These are phyloP conservation scores for Anguilla rostrata DNA, from an alignment of 2,113 vertebrate genomes.

Conservation along the genomic window DNA sequence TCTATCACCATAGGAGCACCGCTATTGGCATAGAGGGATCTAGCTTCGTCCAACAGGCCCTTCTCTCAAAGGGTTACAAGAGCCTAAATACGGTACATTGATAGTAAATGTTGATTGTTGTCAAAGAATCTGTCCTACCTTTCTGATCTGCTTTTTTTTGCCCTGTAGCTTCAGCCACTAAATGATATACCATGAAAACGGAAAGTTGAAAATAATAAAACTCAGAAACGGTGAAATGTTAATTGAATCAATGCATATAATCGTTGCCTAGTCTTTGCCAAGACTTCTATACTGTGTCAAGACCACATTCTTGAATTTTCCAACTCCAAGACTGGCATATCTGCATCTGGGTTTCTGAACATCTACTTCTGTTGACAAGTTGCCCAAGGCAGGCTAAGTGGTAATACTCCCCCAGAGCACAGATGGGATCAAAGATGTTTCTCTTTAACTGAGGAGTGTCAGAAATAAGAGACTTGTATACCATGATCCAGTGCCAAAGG, in stretches of 20 bases:
- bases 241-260: conserved; percentile 3
- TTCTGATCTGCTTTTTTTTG: not conserved
- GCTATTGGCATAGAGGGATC: not conserved
- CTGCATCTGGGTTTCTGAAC: not conserved
- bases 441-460: conserved; percentile 7
- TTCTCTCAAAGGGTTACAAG: not conserved
- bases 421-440: not conserved
- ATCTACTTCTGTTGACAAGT: conserved; percentile 17
- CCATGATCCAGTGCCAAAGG: not conserved
- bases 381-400: conserved; percentile 9
- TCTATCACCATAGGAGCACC: not conserved
- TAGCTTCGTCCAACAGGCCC: not conserved
- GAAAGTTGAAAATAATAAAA: not conserved
- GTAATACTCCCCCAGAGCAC: not conserved
- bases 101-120: not conserved
- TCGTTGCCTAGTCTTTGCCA: no score
- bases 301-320: not conserved
- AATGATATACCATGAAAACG: not conserved
- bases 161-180: not conserved
- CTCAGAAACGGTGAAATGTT: not conserved
- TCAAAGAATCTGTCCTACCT: not conserved
- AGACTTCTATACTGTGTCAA: not conserved
- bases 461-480: not conserved
- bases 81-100: not conserved
- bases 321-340: not conserved